These are phyloP conservation scores for Sinotaia quadrata DNA, from an alignment of 2,888 invertebrate genomes.

Conservation along the genomic window DNA sequence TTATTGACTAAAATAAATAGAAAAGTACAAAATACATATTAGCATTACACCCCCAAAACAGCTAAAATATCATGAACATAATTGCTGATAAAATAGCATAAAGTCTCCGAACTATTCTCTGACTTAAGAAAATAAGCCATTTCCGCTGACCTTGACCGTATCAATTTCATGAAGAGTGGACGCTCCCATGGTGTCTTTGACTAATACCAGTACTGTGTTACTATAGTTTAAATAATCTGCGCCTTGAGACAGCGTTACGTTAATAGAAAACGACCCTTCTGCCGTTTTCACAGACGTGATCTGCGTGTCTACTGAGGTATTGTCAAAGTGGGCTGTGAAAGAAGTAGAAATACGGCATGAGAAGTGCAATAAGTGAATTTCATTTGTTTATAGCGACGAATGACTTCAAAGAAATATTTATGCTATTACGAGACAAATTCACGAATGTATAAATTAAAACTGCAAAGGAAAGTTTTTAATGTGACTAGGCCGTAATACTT, in stretches of 20 bases:
- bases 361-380: too few species aligned
- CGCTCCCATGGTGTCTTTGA: constrained; percentile 51
- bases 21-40: too few species aligned
- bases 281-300: constrained; percentile 31
- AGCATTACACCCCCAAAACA: too few species aligned
- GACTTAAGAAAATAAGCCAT: too few species aligned
- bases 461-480: background rate
- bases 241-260: constrained; percentile 47
- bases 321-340: constrained; percentile 37
- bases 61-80: too few species aligned
- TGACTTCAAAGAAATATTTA: too few species aligned
- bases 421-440: background rate
- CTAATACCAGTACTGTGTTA: constrained; percentile 43
- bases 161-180: constrained; percentile 34
- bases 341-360: background rate
- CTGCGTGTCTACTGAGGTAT: constrained; percentile 30
- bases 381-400: too few species aligned
- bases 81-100: too few species aligned
- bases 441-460: background rate
- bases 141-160: constrained; percentile 41
- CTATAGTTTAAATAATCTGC: constrained; percentile 44
- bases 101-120: too few species aligned
- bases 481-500: background rate
- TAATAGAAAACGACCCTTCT: background rate
- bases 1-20: too few species aligned